phyloP scores from a whole-genome alignment of 1,140 invertebrate species.

The Aleiodes sp. region DNA sequence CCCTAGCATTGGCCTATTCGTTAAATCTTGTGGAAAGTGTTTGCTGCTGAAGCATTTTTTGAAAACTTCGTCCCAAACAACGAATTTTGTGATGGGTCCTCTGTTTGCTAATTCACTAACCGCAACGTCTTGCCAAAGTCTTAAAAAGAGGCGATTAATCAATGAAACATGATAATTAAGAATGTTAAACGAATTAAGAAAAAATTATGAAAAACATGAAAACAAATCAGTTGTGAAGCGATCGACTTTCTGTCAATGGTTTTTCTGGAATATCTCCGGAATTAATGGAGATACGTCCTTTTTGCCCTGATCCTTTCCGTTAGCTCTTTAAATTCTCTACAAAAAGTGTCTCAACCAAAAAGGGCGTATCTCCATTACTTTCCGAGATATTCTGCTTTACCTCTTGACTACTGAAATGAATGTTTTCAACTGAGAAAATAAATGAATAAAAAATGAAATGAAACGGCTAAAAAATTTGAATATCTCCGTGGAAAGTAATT shows the following conservation, averaged over 20 bases:
- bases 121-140: constrained; percentile 52
- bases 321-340: too few relatives aligned
- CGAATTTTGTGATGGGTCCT: constrained; percentile 31
- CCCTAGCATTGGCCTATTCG: constrained; percentile 46
- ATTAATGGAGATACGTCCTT: too few relatives aligned
- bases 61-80: constrained; percentile 24
- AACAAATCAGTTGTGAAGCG: not conserved
- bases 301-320: not conserved
- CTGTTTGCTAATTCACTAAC: constrained; percentile 41
- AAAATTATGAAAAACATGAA: not conserved
- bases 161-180: not conserved
- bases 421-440: too few relatives aligned
- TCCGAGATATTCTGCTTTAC: too few relatives aligned
- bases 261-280: too few relatives aligned
- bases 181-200: constrained; percentile 8
- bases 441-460: too few relatives aligned
- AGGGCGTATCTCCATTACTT: too few relatives aligned
- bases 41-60: not conserved
- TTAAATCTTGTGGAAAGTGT: constrained; percentile 39
- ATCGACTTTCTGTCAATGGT: too few relatives aligned
- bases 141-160: constrained; percentile 32
- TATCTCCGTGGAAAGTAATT: too few relatives aligned
- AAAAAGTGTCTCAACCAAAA: too few relatives aligned
- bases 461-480: too few relatives aligned
- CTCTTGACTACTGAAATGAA: too few relatives aligned